Base-by-base conservation (phyloP, 1,140 invertebrate genomes). In the Dufourea novaeangliae region DNA sequence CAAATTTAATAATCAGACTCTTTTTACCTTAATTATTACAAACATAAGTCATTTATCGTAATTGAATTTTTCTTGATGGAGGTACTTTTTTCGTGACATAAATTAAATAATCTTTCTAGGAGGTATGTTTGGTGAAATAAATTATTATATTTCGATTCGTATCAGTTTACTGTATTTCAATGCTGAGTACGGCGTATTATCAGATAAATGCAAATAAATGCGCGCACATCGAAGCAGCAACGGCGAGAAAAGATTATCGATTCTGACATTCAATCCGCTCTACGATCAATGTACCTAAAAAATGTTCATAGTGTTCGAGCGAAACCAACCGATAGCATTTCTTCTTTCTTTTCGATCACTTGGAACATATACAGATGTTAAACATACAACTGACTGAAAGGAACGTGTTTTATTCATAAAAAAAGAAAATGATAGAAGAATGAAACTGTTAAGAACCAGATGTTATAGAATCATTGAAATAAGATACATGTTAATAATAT, bases 91-190 rank as follows among this genome's bases (percentile, higher is more conserved):
- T 32, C 50, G 41, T 5, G 44, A 59, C 41, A 32, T 34, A 1
- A 70, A 59, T 57, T 3, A 63, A 12, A n/a, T 46, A 14, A 39
- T 39, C 14, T 52, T n/a, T 37, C 8, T 20, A 72, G 70, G 70
- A 63, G n/a, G 34, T 27, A 63, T 27, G 70, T 72, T 64, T 32
- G 61, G 34, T 74, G 46, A 74, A 74, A 74, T 66, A 29, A 74
- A 74, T 29, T 37, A 41, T 54, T 50, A 50, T 29, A 32, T 54
- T 74, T 56, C 34, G 64, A 12, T 74, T 66, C 50, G 46, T 74
- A 74, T 74, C 71, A 66, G 71, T 67, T 67, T 74, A 74, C 62
- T 74, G 71, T 74, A 74, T 74, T 74, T 74, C 71, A 74, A 74
- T 74, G 71, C 50, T 74, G 62, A 74, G 37, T 74, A 74, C 62